Base-by-base conservation (phyloP, 2,113 vertebrate genomes). In the Bos indicus region DNA sequence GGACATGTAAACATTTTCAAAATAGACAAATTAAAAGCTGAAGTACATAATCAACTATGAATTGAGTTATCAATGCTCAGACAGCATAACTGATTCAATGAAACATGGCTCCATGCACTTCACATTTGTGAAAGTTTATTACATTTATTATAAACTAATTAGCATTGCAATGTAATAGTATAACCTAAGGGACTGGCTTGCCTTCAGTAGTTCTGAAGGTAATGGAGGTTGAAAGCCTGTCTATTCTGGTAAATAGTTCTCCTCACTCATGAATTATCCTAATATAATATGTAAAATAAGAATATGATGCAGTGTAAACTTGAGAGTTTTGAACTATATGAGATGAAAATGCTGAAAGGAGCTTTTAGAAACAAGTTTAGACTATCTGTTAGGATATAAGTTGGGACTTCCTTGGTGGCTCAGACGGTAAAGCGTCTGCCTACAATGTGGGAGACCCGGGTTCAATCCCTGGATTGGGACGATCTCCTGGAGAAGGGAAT, bases 101-200 rank as follows among this genome's bases (percentile, higher is more conserved):
- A 85, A 97, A 97, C 74, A 97, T 93, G 77, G 51, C n/a, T 89
- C 46, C 90, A 90, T 89, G 56, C 25, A 59, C n/a, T 82, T 95
- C 67, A 90, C 81, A 94, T 88, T 97, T 93, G 43, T 97, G 93
- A 77, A 43, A 92, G 71, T 95, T 97, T 92, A 97, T 96, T 98
- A 54, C 43, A 62, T 77, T 94, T 90, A 91, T 95, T 92, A 92
- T 28, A 92, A 96, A 81, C 23, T 96, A 97, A 96, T 97, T 98
- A 97, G 12, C 84, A 88, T 33, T 94, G 19, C 28, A 67, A 19
- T 87, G 23, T 87, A 67, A 67, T 90, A 81, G 48, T 92, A 60
- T 59, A 94, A 92, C 7, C 11, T 84, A 33, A 93, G 83, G 90
- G 23, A 17, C 56, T 97, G 96, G 52, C 71, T 96, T 84, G 43